Base-by-base conservation (phyloP, 2,888 invertebrate species). In the Beris chalybata region DNA sequence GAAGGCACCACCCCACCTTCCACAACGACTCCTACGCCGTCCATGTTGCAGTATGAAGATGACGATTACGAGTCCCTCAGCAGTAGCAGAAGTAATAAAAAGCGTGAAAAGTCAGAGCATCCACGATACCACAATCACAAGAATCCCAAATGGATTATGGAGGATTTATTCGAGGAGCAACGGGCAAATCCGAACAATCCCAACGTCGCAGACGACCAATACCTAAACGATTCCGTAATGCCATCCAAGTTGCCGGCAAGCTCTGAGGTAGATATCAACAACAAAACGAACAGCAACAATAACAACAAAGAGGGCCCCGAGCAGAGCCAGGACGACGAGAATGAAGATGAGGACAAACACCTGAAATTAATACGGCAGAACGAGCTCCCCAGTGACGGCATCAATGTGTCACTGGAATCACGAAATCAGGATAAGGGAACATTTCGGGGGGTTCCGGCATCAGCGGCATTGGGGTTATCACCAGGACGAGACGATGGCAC, bases 1-100 rank as follows among this genome's bases (percentile, higher is more conserved):
- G 80, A 80, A 54, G 80, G 80, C 12, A 79, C 80, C 0, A 67
- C 77, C 52, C 73, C 78, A 7, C 77, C 78, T 4, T 71, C 76
- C 2, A 72, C 74, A 4, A 68, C 72, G 4, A n/a, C 72, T 0
- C 64, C 72, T 7, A 3, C 69, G 70, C 71, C 72, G n/a, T 75
- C 76, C 0, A 64, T 73, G 22, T 63, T 76, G 9, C 76, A 77
- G 53, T 74, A 76, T 4, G 71, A 73, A 9, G 76, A 75, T 4
- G 71, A 73, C 11, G 76, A 75, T 4, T 68, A 65, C 12, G 71
- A 68, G 7, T 5, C 44, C 70, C 66, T n/a, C 53, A 15, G 13
- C 38, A 50, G 43, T 29, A 7, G 52, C n/a, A 76, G 43, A 75
- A 74, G 69, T 76, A 77, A 71, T 73, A 76, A n/a, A 22, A 61